Percentiles rank a stretch among this genome's conserved stretches.
Conservation (phyloP, 2,113 vertebrate species). For the Ptilonorhynchus violaceus region DNA sequence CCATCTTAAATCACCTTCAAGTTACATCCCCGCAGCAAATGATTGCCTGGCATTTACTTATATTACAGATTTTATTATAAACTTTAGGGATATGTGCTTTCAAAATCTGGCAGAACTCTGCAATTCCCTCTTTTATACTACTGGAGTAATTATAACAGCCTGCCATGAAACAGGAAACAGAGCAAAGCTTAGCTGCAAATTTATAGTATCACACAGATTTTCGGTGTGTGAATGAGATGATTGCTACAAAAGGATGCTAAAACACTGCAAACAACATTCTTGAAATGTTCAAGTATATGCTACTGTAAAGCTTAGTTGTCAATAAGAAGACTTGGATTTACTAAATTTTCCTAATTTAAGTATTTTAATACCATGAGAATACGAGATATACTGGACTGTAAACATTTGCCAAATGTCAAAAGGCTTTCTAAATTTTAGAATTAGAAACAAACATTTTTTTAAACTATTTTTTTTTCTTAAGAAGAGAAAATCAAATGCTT, state of each 20-base stretch:
- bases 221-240: background rate
- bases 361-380: background rate
- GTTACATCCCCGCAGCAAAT: background rate
- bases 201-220: background rate
- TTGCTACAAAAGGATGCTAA: background rate
- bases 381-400: background rate
- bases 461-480: background rate
- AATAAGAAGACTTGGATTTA: background rate
- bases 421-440: slow-evolving; percentile 19
- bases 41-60: background rate
- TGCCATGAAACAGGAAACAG: background rate
- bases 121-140: background rate
- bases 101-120: background rate
- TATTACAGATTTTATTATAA: background rate
- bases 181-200: background rate
- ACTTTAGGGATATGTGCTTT: background rate
- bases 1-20: slow-evolving; percentile 14
- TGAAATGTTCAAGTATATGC: background rate
- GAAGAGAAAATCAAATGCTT: slow-evolving; percentile 42
- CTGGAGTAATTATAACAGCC: background rate
- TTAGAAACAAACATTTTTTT: slow-evolving; percentile 22
- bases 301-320: background rate
- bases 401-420: slow-evolving; percentile 9
- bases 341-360: background rate
- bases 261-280: background rate